Evolutionary conservation across 2,888 invertebrate species (phyloP).

Genomic region (Cerastis leucographa): DNA sequence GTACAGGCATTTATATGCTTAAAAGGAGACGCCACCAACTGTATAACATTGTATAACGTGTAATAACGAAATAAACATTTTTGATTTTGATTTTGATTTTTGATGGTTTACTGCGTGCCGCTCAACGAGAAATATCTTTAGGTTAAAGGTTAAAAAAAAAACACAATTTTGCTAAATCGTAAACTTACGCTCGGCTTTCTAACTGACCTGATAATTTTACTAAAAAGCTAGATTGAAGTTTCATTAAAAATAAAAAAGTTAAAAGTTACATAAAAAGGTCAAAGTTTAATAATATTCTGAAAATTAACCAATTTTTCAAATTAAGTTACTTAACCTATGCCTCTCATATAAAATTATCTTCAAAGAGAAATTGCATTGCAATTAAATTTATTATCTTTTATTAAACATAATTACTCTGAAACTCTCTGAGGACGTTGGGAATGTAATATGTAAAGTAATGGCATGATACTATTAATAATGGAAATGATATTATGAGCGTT

Average conservation of each 20-base stretch:
- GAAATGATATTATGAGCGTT: conserved; percentile 1
- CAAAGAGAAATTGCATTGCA: conserved; percentile 37
- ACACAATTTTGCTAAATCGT: too few relatives aligned
- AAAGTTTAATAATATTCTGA: background rate
- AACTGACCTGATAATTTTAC: too few relatives aligned
- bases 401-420: conserved; percentile 42
- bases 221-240: too few relatives aligned
- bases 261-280: background rate
- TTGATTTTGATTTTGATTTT: too few relatives aligned
- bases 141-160: too few relatives aligned
- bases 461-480: conserved; percentile 24
- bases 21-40: too few relatives aligned
- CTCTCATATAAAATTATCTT: conserved; percentile 20
- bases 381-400: conserved; percentile 42
- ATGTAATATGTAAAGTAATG: conserved; percentile 9
- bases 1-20: too few relatives aligned
- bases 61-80: too few relatives aligned
- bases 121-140: too few relatives aligned
- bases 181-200: too few relatives aligned
- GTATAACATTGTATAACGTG: too few relatives aligned
- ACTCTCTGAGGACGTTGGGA: conserved; percentile 27
- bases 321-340: background rate
- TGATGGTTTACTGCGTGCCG: too few relatives aligned
- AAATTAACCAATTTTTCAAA: background rate
- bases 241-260: background rate